Evolutionary conservation across 2,113 vertebrate genomes (phyloP).

Genomic region (Paradoxurus hermaphroditus): DNA sequence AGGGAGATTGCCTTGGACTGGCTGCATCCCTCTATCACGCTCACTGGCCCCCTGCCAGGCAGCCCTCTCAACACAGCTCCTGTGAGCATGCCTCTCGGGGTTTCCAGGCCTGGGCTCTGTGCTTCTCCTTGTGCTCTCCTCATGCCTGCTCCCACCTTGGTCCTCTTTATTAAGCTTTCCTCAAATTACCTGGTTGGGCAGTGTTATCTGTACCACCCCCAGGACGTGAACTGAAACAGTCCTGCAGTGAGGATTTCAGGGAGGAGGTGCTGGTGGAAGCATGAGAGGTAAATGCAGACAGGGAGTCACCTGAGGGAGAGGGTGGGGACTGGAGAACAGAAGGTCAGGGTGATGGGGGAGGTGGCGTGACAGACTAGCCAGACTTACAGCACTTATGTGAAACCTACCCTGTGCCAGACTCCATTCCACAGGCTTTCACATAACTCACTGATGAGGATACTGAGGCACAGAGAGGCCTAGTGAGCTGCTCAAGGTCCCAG

Average conservation of each 20-base stretch:
- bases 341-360: neutral
- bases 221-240: neutral
- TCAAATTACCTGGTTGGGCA: neutral
- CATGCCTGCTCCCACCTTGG: neutral
- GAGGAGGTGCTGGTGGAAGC: neutral
- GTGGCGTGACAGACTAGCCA: neutral
- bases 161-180: neutral
- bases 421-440: neutral
- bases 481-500: neutral
- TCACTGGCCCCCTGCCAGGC: neutral
- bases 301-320: neutral
- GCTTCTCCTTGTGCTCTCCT: neutral
- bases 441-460: neutral
- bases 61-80: neutral
- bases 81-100: fast-evolving
- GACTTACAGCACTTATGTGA: neutral
- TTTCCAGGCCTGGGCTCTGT: neutral
- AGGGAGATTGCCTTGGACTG: neutral
- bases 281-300: neutral
- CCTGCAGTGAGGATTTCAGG: neutral
- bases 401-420: neutral
- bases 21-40: neutral
- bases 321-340: neutral
- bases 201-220: neutral
- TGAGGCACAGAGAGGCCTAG: neutral